Conservation (phyloP, 2,797 vertebrate species). For the Potorous gilbertii region DNA sequence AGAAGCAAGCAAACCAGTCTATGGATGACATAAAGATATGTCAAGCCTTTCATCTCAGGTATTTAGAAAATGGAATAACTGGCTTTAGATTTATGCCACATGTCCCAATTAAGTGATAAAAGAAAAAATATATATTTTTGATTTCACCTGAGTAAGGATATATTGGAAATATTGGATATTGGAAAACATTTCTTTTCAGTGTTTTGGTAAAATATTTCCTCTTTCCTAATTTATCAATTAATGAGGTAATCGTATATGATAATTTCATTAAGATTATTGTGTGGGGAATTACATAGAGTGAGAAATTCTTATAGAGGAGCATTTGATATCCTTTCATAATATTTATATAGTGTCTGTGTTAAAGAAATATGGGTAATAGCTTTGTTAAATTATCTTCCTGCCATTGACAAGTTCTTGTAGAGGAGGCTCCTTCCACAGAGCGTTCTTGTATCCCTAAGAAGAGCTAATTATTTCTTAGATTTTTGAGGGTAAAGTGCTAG, state of each 20-base stretch:
- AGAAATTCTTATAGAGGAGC: neutral
- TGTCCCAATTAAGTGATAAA: constrained; percentile 45
- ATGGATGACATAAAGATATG: constrained; percentile 63
- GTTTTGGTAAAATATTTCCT: neutral
- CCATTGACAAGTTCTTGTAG: constrained; percentile 31
- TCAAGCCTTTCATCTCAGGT: constrained; percentile 68
- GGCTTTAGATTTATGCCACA: constrained; percentile 67
- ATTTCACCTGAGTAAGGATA: too few relatives aligned
- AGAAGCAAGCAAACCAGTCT: constrained; percentile 72
- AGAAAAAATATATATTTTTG: constrained; percentile 29
- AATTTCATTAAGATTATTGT: neutral
- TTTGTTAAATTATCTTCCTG: constrained; percentile 24
- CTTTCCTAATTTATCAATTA: neutral
- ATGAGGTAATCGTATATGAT: neutral
- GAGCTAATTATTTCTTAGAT: neutral
- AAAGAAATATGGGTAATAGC: neutral
- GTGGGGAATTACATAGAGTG: neutral
- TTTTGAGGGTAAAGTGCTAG: constrained; percentile 30
- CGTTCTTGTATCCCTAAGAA: neutral
- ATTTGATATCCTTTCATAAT: neutral
- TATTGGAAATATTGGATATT: too few relatives aligned
- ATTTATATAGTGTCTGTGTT: neutral
- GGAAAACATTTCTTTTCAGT: neutral
- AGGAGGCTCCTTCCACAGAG: neutral
- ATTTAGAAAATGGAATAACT: constrained; percentile 72